phyloP scores from a whole-genome alignment of 2,888 invertebrate species.

The Hyalella azteca region DNA sequence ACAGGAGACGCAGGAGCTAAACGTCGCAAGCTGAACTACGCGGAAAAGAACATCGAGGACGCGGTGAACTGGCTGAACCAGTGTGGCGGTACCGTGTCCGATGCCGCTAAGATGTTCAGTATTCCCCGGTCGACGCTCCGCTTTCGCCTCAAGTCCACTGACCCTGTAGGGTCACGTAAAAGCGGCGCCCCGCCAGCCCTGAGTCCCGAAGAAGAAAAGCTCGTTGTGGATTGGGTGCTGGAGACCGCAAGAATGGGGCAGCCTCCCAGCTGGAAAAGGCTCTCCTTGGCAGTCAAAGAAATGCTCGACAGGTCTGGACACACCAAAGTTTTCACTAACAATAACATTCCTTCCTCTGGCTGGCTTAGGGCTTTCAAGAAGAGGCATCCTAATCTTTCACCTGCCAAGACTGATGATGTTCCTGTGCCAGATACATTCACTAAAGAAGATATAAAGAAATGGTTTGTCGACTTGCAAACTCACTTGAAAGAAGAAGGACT shows the following conservation, averaged over 20 bases:
- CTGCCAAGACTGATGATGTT: slow-evolving; percentile 19
- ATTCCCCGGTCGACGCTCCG: slow-evolving; percentile 22
- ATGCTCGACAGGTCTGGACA: slow-evolving; percentile 35
- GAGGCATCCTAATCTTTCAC: slow-evolving; percentile 23
- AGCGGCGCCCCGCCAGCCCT: slow-evolving; percentile 29
- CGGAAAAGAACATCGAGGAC: slow-evolving; percentile 33
- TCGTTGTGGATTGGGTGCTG: slow-evolving; percentile 31
- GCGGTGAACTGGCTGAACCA: slow-evolving; percentile 33
- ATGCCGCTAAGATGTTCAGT: slow-evolving; percentile 27
- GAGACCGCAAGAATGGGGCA: slow-evolving; percentile 36
- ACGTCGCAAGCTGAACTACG: slow-evolving; percentile 4
- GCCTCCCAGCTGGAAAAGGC: slow-evolving; percentile 31
- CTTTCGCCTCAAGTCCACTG: slow-evolving; percentile 27
- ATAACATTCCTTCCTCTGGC: slow-evolving; percentile 27
- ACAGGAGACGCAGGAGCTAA: not conserved
- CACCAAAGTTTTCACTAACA: slow-evolving; percentile 35
- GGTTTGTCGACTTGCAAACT: slow-evolving; percentile 27
- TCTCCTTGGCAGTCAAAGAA: slow-evolving; percentile 32
- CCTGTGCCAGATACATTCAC: slow-evolving; percentile 23
- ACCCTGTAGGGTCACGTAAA: slow-evolving; percentile 2
- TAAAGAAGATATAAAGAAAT: slow-evolving; percentile 29
- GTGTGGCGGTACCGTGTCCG: slow-evolving; percentile 17
- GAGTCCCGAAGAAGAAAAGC: slow-evolving; percentile 29
- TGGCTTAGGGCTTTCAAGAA: slow-evolving; percentile 33
- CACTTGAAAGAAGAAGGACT: slow-evolving; percentile 35